Evolutionary conservation across 2,797 vertebrate species (phyloP).

Genomic region (Parauchenoglanis punctatus): DNA sequence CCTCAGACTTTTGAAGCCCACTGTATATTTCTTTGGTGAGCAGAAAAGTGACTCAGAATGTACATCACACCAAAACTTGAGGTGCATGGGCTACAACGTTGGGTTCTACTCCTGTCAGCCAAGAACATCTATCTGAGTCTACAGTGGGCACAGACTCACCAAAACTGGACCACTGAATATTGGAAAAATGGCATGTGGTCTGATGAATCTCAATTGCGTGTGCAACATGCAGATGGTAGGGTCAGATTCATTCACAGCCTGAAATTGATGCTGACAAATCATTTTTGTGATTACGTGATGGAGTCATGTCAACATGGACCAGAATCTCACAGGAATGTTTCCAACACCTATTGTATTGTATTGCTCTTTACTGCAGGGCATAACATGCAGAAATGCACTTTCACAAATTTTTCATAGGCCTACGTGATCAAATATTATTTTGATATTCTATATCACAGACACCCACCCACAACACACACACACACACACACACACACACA

Average conservation of each 20-base stretch:
- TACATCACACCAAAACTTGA: background rate
- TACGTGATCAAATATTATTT: background rate
- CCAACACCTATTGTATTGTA: background rate
- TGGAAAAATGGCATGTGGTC: background rate
- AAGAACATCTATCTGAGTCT: background rate
- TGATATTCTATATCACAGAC: background rate
- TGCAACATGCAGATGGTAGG: background rate
- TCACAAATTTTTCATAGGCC: background rate
- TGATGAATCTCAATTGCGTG: background rate
- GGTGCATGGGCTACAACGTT: background rate
- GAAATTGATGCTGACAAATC: background rate
- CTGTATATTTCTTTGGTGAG: background rate
- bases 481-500: background rate
- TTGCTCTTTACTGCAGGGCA: background rate
- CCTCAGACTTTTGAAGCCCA: background rate
- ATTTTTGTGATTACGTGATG: background rate
- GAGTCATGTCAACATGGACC: slow-evolving; percentile 1
- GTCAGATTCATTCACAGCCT: background rate
- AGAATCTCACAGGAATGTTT: background rate
- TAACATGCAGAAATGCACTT: background rate
- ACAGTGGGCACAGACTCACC: background rate
- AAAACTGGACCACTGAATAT: background rate
- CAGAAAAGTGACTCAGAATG: background rate
- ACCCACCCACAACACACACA: too few species aligned
- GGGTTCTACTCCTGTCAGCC: background rate